Evolutionary conservation across 1,140 invertebrate genomes (phyloP).

Genomic region (Eumaeus atala): DNA sequence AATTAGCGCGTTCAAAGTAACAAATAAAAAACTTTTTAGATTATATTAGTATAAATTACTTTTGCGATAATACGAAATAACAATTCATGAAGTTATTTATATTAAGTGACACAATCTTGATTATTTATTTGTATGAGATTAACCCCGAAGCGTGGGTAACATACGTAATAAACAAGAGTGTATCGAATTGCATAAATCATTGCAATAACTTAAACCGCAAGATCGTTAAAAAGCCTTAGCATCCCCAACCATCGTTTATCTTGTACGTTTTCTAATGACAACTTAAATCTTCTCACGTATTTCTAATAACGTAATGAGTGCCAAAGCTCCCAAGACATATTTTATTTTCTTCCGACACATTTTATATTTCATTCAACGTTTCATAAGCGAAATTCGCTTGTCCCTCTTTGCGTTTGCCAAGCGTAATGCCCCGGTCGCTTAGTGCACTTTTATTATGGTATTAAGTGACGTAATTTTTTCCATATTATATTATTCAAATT

Average conservation of each 20-base stretch:
- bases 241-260: conserved; percentile 40
- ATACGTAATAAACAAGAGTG: neutral
- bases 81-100: too few species aligned
- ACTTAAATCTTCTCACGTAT: conserved; percentile 65
- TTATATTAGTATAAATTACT: too few species aligned
- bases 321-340: conserved; percentile 61
- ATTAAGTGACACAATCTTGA: too few species aligned
- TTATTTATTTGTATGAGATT: too few species aligned
- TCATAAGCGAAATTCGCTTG: conserved; percentile 68
- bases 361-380: conserved; percentile 75
- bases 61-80: too few species aligned
- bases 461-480: conserved; percentile 77
- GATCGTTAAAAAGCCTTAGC: conserved; percentile 17
- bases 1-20: too few species aligned
- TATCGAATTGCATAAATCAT: conserved; percentile 19
- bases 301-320: conserved; percentile 70
- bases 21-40: too few species aligned
- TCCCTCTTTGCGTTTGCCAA: conserved; percentile 64
- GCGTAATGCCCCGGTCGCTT: conserved; percentile 72
- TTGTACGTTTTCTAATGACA: conserved; percentile 44
- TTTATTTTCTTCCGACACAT: conserved; percentile 67
- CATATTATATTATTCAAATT: conserved; percentile 77
- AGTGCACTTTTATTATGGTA: conserved; percentile 76
- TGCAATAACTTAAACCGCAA: conserved; percentile 22
- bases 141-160: too few species aligned